phyloP scores from a whole-genome alignment of 2,888 invertebrate genomes.

The Dryadula phaetusa region DNA sequence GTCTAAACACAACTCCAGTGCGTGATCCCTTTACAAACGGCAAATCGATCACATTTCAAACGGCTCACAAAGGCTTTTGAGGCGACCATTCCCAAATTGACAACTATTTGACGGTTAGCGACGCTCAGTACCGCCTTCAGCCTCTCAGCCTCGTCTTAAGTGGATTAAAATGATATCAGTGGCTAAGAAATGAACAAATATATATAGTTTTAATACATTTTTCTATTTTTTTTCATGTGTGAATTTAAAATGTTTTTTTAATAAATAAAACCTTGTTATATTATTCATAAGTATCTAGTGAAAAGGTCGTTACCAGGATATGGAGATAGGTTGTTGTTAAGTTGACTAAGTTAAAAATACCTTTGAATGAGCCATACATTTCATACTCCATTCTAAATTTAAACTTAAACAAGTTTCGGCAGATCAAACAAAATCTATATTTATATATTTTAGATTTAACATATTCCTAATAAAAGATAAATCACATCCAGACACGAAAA shows the following conservation, averaged over 20 bases:
- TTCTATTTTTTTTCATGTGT: neutral
- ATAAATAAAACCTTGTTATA: no score
- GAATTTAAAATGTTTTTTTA: neutral
- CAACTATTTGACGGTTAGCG: constrained; percentile 17
- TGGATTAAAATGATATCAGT: constrained; percentile 31
- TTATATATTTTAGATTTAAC: no score
- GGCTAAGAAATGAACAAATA: constrained; percentile 8
- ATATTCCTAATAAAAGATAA: no score
- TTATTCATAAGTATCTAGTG: no score
- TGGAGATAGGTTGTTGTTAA: no score
- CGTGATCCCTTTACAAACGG: constrained; percentile 8
- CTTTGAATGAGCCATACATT: no score
- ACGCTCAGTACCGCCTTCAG: neutral
- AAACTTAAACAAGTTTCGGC: no score
- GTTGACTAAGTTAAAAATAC: no score
- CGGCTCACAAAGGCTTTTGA: constrained; percentile 15
- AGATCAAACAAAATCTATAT: no score
- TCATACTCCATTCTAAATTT: no score
- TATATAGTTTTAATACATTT: neutral
- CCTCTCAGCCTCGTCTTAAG: constrained; percentile 25
- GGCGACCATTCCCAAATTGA: constrained; percentile 11
- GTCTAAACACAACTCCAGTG: neutral
- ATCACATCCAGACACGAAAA: no score
- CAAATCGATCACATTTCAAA: constrained; percentile 26
- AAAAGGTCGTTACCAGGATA: no score